Evolutionary conservation across 2,113 vertebrate genomes (phyloP).

Genomic region (Phasianus colchicus): DNA sequence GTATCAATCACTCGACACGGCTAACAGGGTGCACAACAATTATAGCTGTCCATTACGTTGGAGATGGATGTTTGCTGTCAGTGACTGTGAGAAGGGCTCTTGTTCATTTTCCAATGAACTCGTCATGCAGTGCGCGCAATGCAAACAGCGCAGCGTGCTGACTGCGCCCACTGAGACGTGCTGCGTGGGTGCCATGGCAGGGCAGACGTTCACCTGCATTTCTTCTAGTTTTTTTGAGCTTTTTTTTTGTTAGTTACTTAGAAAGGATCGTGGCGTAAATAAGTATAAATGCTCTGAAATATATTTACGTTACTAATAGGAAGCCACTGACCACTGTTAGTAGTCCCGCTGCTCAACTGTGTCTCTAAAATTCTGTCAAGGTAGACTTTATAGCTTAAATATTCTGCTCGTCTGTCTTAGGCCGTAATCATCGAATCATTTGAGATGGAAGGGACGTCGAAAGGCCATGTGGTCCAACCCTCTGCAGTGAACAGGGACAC

Average conservation of each 20-base stretch:
- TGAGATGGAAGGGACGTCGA: no score
- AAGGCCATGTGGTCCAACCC: no score
- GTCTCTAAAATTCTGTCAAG: not conserved
- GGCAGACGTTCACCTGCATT: not conserved
- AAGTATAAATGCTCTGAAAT: not conserved
- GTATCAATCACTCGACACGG: slow-evolving; percentile 67
- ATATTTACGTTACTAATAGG: not conserved
- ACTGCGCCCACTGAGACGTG: not conserved
- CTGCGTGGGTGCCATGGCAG: not conserved
- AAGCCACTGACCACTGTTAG: not conserved
- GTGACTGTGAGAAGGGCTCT: slow-evolving; percentile 30
- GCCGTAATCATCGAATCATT: no score
- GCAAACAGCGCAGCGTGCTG: not conserved
- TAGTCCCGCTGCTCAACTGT: no score
- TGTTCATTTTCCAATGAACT: slow-evolving; percentile 33
- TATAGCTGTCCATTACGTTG: slow-evolving; percentile 61
- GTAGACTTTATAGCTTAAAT: not conserved
- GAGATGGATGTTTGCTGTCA: slow-evolving; percentile 65
- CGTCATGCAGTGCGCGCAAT: not conserved
- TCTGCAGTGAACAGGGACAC: no score
- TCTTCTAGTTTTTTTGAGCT: not conserved
- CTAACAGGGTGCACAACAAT: slow-evolving; percentile 68
- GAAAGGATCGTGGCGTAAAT: not conserved
- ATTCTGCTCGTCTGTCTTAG: not conserved
- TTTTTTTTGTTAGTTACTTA: not conserved